Percentiles rank a stretch among this genome's conserved stretches.
Evolutionary conservation across 2,113 vertebrate species (phyloP).

Genomic region (Corvus hawaiiensis): DNA sequence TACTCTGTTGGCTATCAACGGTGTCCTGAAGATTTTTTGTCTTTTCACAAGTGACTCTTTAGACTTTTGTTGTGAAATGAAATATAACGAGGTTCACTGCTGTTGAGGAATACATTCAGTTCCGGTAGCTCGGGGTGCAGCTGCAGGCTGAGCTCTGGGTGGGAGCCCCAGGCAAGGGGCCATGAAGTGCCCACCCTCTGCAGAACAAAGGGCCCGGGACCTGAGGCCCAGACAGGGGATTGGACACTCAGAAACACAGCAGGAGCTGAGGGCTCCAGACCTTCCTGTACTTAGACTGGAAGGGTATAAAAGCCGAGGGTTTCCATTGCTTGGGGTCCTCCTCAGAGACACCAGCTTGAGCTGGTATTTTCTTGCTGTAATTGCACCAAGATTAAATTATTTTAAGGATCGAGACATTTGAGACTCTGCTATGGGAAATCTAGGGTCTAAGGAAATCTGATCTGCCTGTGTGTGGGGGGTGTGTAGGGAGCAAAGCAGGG

Average conservation of each 20-base stretch:
- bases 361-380: neutral
- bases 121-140: accelerated
- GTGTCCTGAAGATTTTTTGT: neutral
- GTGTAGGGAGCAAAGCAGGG: neutral
- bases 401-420: neutral
- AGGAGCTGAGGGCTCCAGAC: neutral
- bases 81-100: neutral
- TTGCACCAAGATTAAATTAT: neutral
- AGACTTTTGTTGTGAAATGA: neutral
- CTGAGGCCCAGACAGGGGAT: too few species aligned
- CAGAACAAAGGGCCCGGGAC: neutral
- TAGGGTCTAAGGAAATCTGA: neutral
- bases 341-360: neutral
- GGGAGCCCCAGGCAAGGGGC: neutral
- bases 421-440: neutral
- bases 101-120: neutral
- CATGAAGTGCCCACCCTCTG: neutral
- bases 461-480: neutral
- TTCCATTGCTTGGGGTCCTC: neutral
- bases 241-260: accelerated
- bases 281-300: neutral
- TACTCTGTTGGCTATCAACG: accelerated
- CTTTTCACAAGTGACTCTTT: neutral
- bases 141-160: neutral
- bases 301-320: neutral